These are phyloP conservation scores for Lophius americanus DNA, from an alignment of 2,797 vertebrate species.

Conservation along the genomic window DNA sequence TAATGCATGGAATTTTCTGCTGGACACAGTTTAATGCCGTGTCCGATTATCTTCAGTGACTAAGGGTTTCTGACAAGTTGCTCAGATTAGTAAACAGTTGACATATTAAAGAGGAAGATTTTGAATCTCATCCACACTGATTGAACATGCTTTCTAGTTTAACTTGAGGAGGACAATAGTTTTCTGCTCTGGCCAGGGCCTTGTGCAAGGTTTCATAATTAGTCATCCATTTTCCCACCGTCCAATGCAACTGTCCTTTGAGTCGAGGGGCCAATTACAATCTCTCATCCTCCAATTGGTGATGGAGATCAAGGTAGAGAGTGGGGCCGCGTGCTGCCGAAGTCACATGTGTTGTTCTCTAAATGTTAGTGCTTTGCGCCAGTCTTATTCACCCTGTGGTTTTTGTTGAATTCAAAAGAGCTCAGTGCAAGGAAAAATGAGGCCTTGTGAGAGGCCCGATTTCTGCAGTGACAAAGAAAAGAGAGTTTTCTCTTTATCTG, in stretches of 20 bases:
- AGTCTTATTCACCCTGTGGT: constrained; percentile 33
- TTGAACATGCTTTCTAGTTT: constrained; percentile 28
- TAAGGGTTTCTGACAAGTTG: constrained; percentile 19
- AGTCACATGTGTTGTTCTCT: constrained; percentile 54
- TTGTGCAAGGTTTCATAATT: constrained; percentile 59
- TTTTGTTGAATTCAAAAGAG: constrained; percentile 16
- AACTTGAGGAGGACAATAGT: constrained; percentile 17
- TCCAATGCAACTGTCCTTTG: constrained; percentile 60
- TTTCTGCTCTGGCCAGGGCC: constrained; percentile 25
- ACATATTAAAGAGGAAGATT: constrained; percentile 30
- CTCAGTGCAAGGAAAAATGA: constrained; percentile 28
- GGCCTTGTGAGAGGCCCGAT: constrained; percentile 37
- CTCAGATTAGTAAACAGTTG: constrained; percentile 24
- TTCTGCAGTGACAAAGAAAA: constrained; percentile 20
- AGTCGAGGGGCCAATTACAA: constrained; percentile 56
- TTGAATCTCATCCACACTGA: constrained; percentile 42
- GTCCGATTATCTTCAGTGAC: constrained; percentile 22
- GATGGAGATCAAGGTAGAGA: constrained; percentile 58
- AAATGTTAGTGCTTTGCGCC: constrained; percentile 46
- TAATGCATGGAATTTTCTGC: background rate
- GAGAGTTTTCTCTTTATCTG: constrained; percentile 31
- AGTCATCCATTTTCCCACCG: constrained; percentile 42
- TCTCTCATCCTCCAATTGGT: constrained; percentile 44
- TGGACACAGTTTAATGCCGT: constrained; percentile 3
- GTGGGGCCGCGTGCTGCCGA: constrained; percentile 14